Conservation (phyloP, 2,797 vertebrate species). For the Diglossa cyanea region DNA sequence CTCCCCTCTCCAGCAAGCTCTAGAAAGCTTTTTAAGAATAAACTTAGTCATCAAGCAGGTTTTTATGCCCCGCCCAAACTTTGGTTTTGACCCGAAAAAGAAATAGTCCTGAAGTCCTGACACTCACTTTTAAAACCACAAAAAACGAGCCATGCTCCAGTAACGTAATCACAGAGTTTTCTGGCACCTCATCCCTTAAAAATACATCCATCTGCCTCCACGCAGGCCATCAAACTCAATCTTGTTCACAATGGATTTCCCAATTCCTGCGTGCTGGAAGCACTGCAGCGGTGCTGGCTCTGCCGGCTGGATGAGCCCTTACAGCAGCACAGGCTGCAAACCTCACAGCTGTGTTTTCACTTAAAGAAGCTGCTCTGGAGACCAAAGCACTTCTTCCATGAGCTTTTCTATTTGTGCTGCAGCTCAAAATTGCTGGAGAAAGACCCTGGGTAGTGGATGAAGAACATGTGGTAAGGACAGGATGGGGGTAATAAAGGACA, state of each 20-base stretch:
- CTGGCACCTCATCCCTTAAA: constrained; percentile 75
- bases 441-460: constrained; percentile 7
- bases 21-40: constrained; percentile 78
- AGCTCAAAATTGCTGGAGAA: constrained; percentile 31
- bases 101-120: constrained; percentile 67
- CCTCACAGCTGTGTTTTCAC: constrained; percentile 74
- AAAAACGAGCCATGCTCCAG: constrained; percentile 72
- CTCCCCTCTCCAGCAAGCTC: constrained; percentile 48
- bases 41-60: constrained; percentile 77
- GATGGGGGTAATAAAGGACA: background rate
- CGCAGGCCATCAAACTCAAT: constrained; percentile 67
- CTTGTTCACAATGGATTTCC: constrained; percentile 74
- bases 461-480: background rate
- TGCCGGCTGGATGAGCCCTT: constrained; percentile 47
- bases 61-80: constrained; percentile 70
- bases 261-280: constrained; percentile 70
- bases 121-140: constrained; percentile 77
- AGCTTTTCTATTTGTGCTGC: constrained; percentile 35
- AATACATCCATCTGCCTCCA: constrained; percentile 78
- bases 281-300: constrained; percentile 62
- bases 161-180: constrained; percentile 74
- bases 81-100: constrained; percentile 72
- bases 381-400: constrained; percentile 52
- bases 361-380: constrained; percentile 68
- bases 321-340: constrained; percentile 57